Percentiles rank a stretch among this genome's conserved stretches.
Conservation (phyloP, 2,888 invertebrate genomes). For the Lydus trimaculatus region DNA sequence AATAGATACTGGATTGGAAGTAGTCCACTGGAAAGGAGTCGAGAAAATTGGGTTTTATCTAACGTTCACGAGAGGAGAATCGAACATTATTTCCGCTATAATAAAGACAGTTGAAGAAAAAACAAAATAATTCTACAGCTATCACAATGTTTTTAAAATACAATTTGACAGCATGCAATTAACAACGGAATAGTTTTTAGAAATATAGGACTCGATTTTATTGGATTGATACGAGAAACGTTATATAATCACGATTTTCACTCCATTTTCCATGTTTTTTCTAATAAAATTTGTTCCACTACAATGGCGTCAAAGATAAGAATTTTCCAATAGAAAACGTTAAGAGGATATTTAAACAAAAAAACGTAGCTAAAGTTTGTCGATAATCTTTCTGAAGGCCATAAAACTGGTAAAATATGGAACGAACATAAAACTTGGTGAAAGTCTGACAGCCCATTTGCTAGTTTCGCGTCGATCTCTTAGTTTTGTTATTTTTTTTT, state of each 20-base stretch:
- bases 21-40: neutral
- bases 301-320: neutral
- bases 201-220: neutral
- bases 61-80: neutral
- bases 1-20: neutral
- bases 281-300: conserved; percentile 14
- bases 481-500: too few relatives aligned
- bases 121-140: neutral
- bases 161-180: too few relatives aligned
- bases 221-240: neutral
- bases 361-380: too few relatives aligned
- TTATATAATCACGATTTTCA: neutral
- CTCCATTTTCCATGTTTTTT: conserved; percentile 17
- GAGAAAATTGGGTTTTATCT: neutral
- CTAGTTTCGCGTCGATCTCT: neutral
- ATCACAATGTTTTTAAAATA: neutral
- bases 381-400: too few relatives aligned
- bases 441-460: too few relatives aligned
- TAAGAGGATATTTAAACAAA: too few relatives aligned
- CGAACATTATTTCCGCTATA: neutral
- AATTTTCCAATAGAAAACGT: neutral
- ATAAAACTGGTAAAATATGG: too few relatives aligned
- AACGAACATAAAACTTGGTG: too few relatives aligned
- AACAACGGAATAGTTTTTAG: neutral
- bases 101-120: neutral